Evolutionary conservation across 1,140 invertebrate species (phyloP), one percentile per base, ranked within the genome.

Genomic region (Oryzaephilus surinamensis): DNA sequence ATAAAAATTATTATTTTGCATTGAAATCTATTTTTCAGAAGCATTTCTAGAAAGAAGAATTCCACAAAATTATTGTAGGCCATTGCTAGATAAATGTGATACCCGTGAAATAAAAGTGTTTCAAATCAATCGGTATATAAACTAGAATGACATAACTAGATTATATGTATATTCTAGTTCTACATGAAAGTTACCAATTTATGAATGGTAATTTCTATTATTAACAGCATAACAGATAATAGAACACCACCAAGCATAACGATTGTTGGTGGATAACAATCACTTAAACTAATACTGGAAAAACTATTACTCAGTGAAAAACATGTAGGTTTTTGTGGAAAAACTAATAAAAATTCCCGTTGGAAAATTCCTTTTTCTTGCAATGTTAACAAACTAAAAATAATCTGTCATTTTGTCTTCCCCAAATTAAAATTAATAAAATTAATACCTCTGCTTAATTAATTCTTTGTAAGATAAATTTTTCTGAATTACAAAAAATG

Each of bases 381-480:
- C 11, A 77, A 57, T 36, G 64, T 64, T 45, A 70, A 61, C 30
- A 67, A 65, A 15, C 73, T 73, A 55, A 28, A 50, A 50, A 19
- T 16, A 20, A 13, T n/a, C n/a, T 3, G 11, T 32, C 12, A n/a
- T 16, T 6, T 15, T 27, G 24, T 36, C n/a, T n/a, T n/a, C n/a
- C n/a, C n/a, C 16, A 27, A 7, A 29, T 28, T 37, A 24, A 13
- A 16, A 16, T 3, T 24, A 2, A 38, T 24, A 18, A n/a, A n/a
- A n/a, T n/a, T n/a, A n/a, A n/a, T 60, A 76, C 73, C 71, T 66
- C 48, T 70, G 65, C 58, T 69, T 72, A n/a, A 75, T 62, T 32
- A 75, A 62, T 49, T 77, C 73, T 39, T 62, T 62, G 36, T 69
- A 76, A 1, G 70, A 66, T 0, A 71, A 71, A 37, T 70, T 58